Evolutionary conservation across 2,888 invertebrate genomes (phyloP), one percentile per base, ranked within the genome.

Genomic region (Nymphalis c-album): DNA sequence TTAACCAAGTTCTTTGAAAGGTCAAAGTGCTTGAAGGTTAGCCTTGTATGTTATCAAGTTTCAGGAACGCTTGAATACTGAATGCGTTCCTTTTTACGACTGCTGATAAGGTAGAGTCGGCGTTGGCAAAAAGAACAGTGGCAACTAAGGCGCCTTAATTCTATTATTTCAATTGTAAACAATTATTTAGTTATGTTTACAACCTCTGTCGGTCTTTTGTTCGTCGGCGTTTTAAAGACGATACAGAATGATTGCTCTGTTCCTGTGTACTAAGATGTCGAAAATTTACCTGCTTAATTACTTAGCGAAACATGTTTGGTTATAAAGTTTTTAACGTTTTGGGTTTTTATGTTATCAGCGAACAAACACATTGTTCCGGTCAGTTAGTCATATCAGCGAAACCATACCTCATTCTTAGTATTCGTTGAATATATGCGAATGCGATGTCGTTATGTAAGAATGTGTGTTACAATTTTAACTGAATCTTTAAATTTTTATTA

Each of bases 91-190:
- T 35, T 48, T 67, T 64, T 63, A 55, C 18, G 53, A 40, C 4
- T n/a, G 18, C 22, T 63, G 69, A 71, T 69, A 69, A 57, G 67
- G 2, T n/a, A 17, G 47, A 22, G 76, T 75, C 87, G 86, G 88
- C 78, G 47, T 72, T 74, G 80, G 80, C 77, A 85, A 85, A 84
- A 76, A 63, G 74, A 81, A 85, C 90, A 78, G 91, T 90, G 88
- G 91, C 90, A 87, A 76, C 64, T 80, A 78, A 82, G 79, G 80
- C 81, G 81, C 79, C 82, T 80, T 84, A 86, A 85, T 85, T 65
- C 84, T 71, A 87, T 85, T 87, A 83, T 81, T 74, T 78, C 74
- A 76, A 80, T 80, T 80, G 82, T 86, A 81, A 84, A 84, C 81
- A 84, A 79, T 80, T 78, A 78, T 78, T 77, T 74, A 76, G 73